Evolutionary conservation across 2,888 invertebrate genomes (phyloP).

Genomic region (Arrhopalites spinosus): DNA sequence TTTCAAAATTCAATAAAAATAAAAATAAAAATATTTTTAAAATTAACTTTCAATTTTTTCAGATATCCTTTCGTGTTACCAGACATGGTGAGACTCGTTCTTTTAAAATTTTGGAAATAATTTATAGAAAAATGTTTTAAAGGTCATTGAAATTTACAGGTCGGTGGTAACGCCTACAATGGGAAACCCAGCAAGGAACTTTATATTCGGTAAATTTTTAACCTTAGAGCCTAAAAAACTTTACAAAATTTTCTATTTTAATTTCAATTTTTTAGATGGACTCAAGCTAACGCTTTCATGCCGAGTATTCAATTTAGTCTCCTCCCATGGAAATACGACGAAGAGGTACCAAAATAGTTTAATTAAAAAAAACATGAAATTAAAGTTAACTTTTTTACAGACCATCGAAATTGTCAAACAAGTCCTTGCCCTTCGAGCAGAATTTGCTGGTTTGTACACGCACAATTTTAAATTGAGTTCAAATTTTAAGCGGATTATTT

Average conservation of each 20-base stretch:
- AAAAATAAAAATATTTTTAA: neutral
- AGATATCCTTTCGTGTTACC: constrained; percentile 75
- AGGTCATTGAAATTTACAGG: no score
- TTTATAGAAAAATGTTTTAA: no score
- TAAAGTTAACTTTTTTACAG: neutral
- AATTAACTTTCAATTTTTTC: neutral
- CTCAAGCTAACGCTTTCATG: constrained; percentile 71
- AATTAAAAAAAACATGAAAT: neutral
- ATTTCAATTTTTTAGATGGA: constrained; percentile 60
- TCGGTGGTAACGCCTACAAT: no score
- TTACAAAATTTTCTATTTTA: neutral
- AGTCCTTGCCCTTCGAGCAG: constrained; percentile 34
- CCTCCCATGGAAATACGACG: constrained; percentile 78
- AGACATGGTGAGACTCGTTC: constrained; percentile 78
- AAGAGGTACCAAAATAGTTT: constrained; percentile 60
- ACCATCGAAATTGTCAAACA: constrained; percentile 34
- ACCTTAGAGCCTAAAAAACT: neutral
- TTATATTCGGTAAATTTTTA: constrained; percentile 66
- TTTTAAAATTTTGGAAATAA: no score
- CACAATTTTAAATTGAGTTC: no score
- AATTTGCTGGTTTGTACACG: constrained; percentile 57
- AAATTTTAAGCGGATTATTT: no score
- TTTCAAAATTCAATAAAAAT: neutral
- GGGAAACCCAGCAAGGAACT: constrained; percentile 64
- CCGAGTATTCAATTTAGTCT: constrained; percentile 80